Percentiles rank a stretch among this genome's conserved stretches.
phyloP scores from a whole-genome alignment of 64 coral and sea anemone genomes.

The Actinia equina region DNA sequence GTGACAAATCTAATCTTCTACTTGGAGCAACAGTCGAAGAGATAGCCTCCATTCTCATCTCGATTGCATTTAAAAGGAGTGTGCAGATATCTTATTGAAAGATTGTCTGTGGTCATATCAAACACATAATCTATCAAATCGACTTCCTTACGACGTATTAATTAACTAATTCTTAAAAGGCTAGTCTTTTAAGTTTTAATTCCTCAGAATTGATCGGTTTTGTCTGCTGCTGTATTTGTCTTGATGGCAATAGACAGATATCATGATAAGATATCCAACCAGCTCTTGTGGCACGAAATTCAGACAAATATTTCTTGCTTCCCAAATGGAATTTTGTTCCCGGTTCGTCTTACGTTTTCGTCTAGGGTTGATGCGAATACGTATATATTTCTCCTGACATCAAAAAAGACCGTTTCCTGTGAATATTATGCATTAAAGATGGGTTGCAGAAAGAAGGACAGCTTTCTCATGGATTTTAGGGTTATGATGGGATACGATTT shows the following conservation, averaged over 20 bases:
- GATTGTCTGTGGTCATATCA: background rate
- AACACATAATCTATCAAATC: background rate
- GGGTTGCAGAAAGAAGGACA: background rate
- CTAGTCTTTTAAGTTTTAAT: background rate
- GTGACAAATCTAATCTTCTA: background rate
- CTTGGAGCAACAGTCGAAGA: background rate
- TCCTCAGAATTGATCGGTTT: background rate
- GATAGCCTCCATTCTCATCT: background rate
- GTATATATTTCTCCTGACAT: background rate
- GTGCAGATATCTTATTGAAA: background rate
- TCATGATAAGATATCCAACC: background rate
- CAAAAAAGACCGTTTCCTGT: background rate
- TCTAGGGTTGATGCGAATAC: constrained; percentile 4
- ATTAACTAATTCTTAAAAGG: background rate
- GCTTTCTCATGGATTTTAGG: background rate
- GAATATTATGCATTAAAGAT: background rate
- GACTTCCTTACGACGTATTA: constrained; percentile 6
- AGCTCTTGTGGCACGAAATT: background rate
- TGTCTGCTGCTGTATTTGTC: background rate
- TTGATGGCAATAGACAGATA: background rate
- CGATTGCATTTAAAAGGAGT: constrained; percentile 1
- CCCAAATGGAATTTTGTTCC: constrained; percentile 9
- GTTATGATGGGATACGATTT: background rate
- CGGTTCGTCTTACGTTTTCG: background rate
- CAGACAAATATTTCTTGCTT: background rate